Percentiles rank a stretch among this genome's conserved stretches.
Conservation (phyloP, 2,888 invertebrate species). For the Oithona nana region DNA sequence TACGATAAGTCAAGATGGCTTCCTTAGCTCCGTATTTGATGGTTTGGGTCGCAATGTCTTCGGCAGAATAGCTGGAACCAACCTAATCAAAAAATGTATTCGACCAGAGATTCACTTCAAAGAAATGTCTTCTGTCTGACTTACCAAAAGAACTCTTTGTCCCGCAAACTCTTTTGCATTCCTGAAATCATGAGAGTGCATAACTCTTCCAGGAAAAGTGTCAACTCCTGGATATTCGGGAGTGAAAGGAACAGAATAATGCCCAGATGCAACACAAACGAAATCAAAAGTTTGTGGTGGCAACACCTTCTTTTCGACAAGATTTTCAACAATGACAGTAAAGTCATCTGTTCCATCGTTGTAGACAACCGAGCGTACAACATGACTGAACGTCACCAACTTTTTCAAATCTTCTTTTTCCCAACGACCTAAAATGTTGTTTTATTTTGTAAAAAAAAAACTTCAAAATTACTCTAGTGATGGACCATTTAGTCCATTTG, state of each 20-base stretch:
- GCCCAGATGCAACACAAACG: slow-evolving; percentile 33
- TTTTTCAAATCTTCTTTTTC: slow-evolving; percentile 12
- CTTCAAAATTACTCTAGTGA: too few relatives aligned
- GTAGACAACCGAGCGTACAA: slow-evolving; percentile 23
- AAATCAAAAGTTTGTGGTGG: slow-evolving; percentile 25
- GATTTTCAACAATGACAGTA: slow-evolving; percentile 21
- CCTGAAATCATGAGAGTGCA: slow-evolving; percentile 23
- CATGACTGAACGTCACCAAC: slow-evolving; percentile 21
- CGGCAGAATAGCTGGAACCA: slow-evolving; percentile 33
- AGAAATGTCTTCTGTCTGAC: too few relatives aligned
- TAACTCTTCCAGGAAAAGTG: slow-evolving; percentile 23
- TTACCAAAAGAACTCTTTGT: slow-evolving; percentile 29
- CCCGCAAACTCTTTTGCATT: slow-evolving; percentile 22
- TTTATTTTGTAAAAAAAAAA: too few relatives aligned
- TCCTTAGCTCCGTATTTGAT: slow-evolving; percentile 18
- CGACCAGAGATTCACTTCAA: too few relatives aligned
- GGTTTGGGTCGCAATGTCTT: slow-evolving; percentile 25
- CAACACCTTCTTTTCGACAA: slow-evolving; percentile 9
- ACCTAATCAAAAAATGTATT: too few relatives aligned
- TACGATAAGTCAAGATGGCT: slow-evolving; percentile 18
- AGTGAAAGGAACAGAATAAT: slow-evolving; percentile 29
- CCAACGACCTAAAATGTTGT: slow-evolving; percentile 16
- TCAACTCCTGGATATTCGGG: slow-evolving; percentile 29
- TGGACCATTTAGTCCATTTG: too few relatives aligned
- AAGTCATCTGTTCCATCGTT: slow-evolving; percentile 26